Evolutionary conservation across 2,888 invertebrate species (phyloP), one percentile per base, ranked within the genome.

Genomic region (Drosophila buzzatii): DNA sequence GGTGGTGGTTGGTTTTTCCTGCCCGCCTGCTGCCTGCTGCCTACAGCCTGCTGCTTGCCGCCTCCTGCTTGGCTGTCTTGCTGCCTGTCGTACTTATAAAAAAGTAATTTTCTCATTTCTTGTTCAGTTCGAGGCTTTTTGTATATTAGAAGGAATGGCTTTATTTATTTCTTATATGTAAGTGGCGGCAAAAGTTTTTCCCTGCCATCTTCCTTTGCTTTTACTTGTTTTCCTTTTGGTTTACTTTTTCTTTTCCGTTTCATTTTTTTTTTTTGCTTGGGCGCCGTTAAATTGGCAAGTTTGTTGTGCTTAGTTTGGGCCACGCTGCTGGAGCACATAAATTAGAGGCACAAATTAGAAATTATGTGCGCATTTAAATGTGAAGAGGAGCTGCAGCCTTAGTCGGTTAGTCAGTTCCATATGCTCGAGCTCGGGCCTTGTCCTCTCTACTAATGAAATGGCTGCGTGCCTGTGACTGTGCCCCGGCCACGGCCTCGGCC

Each of bases 71-170:
- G 16, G 27, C 27, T 27, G 27, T 27, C 20, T 16, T 39, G 14
- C 39, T 39, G 58, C 41, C 73, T 73, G 69, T 82, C 79, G 73
- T 87, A 79, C 82, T 90, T 88, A 91, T 89, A 91, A 91, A 91
- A 90, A 91, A 90, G 91, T 91, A 91, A 91, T 91, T 91, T 91
- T 91, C 87, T 90, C 90, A 86, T 91, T 91, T 84, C 83, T 80
- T 76, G 81, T 63, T 64, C 79, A 78, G 80, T 74, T 81, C 81
- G 78, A 79, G 90, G 89, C 91, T 91, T 91, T 92, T 92, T 92
- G 87, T 84, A 91, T 91, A 92, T 92, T 92, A 92, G 91, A 92
- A 92, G 92, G 91, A 92, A 92, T 92, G 92, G 85, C 92, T 92
- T 91, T 92, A 92, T 92, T 92, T 92, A 90, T 91, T 89, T 83